phyloP scores from a whole-genome alignment of 2,888 invertebrate genomes.

The Glyphotaelius pellucidus region DNA sequence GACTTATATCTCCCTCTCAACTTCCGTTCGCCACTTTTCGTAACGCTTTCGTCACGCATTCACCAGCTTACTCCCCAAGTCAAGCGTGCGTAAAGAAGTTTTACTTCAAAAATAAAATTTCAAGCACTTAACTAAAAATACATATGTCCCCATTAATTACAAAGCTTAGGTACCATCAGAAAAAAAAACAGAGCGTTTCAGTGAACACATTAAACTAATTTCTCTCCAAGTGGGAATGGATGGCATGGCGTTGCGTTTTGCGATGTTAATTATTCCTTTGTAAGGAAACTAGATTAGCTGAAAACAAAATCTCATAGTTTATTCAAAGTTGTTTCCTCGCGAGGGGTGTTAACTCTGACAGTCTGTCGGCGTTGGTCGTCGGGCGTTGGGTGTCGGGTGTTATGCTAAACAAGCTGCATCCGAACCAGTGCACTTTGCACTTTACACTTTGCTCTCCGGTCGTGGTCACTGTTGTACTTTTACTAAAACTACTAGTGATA shows the following conservation, averaged over 20 bases:
- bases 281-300: constrained; percentile 56
- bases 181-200: background rate
- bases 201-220: background rate
- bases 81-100: no score
- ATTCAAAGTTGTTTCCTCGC: constrained; percentile 50
- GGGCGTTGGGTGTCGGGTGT: background rate
- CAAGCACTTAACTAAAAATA: background rate
- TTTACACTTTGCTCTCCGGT: background rate
- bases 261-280: constrained; percentile 47
- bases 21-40: no score
- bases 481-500: background rate
- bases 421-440: constrained; percentile 43
- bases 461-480: background rate
- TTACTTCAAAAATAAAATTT: no score
- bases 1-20: no score
- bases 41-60: no score
- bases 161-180: background rate
- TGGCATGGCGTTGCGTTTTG: constrained; percentile 3
- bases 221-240: background rate
- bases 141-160: background rate
- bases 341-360: constrained; percentile 53
- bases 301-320: constrained; percentile 62
- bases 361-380: constrained; percentile 48
- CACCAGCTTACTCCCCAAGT: no score
- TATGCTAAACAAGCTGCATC: constrained; percentile 58